A percentile compares a stretch with the other conserved stretches of the same genome.
phyloP scores from a whole-genome alignment of 2,797 vertebrate genomes.

The Malacoctenus gilli region DNA sequence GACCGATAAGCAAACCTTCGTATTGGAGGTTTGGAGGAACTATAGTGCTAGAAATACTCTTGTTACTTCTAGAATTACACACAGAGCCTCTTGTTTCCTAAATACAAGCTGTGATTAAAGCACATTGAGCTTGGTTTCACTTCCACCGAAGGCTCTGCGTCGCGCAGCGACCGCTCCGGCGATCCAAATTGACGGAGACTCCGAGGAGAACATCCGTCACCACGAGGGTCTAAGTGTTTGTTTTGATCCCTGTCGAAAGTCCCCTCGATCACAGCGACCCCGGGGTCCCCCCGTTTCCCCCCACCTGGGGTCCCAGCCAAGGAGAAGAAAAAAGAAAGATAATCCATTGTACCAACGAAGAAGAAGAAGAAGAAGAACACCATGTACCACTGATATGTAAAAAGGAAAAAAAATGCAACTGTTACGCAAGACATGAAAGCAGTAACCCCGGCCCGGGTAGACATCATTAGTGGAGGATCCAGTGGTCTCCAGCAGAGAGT shows the following conservation, averaged over 20 bases:
- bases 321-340: too few relatives aligned
- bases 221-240: constrained; percentile 33
- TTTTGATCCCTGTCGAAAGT: constrained; percentile 43
- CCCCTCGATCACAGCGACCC: constrained; percentile 24
- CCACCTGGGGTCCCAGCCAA: constrained; percentile 1
- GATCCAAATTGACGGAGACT: not conserved
- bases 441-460: constrained; percentile 45
- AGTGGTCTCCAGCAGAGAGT: constrained; percentile 68
- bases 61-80: not conserved
- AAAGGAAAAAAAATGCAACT: constrained; percentile 54
- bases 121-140: not conserved
- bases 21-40: too few relatives aligned
- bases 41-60: too few relatives aligned
- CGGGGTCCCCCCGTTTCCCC: not conserved
- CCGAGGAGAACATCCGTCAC: constrained; percentile 10
- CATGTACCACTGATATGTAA: constrained; percentile 50
- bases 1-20: too few relatives aligned
- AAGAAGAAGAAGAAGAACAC: constrained; percentile 39
- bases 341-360: constrained; percentile 46
- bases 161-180: not conserved
- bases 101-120: not conserved
- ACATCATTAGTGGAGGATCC: constrained; percentile 76
- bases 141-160: not conserved
- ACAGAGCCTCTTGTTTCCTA: constrained; percentile 13
- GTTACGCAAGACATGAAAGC: constrained; percentile 73